These are phyloP conservation scores for Myioborus miniatus DNA, from an alignment of 2,797 vertebrate species.

Conservation along the genomic window DNA sequence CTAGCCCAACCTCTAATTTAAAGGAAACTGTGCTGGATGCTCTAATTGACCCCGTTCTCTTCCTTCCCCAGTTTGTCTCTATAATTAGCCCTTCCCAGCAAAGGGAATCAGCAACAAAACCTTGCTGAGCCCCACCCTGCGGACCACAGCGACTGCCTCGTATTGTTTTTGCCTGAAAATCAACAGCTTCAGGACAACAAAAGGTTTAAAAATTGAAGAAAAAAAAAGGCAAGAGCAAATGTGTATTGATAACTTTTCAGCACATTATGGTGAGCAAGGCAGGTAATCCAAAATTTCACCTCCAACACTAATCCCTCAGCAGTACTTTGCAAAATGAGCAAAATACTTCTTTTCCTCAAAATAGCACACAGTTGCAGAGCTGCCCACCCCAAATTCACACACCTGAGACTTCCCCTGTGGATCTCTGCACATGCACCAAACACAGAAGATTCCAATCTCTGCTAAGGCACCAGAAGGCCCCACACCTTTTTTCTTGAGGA, in stretches of 20 bases:
- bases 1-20: conserved; percentile 70
- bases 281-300: neutral
- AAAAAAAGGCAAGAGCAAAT: neutral
- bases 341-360: neutral
- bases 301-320: neutral
- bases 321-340: neutral
- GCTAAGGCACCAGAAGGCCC: neutral
- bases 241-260: neutral
- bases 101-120: conserved; percentile 62
- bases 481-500: conserved; percentile 14
- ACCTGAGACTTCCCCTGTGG: accelerated
- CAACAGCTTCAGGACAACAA: neutral
- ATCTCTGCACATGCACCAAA: accelerated
- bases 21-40: conserved; percentile 72
- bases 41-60: conserved; percentile 69
- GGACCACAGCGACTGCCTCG: conserved; percentile 49
- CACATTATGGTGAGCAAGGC: accelerated
- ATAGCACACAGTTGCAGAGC: neutral
- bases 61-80: conserved; percentile 72
- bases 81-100: conserved; percentile 72
- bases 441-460: neutral
- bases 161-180: conserved; percentile 53
- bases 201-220: neutral
- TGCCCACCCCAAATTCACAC: neutral
- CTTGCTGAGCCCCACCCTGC: conserved; percentile 64